Base-by-base conservation (phyloP, 2,888 invertebrate genomes). In the Dichetophora obliterata region DNA sequence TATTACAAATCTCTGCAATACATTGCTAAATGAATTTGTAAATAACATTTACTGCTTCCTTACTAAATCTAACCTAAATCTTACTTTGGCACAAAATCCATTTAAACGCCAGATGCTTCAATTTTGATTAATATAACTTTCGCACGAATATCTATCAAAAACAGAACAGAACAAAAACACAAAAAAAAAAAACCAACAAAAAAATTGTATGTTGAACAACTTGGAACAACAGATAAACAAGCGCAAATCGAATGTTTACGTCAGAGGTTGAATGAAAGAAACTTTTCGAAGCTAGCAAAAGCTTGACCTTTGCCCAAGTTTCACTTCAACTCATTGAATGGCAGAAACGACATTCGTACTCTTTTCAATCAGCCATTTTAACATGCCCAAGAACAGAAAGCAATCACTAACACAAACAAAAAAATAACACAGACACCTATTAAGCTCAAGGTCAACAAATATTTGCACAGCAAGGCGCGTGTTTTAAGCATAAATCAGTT, bases 371-470 rank as follows among this genome's bases (percentile, higher is more conserved):
- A 8, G 5, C 31, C 27, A n/a, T n/a, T n/a, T n/a, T 14, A 5
- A 31, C 5, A 63, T n/a, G n/a, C n/a, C n/a, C n/a, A 27, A 34
- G 3, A 63, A 34, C 4, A 63, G 2, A 65, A 31, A 27, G 19
- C 2, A n/a, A 63, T 16, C 31, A 27, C 34, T 6, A 65, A n/a
- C 37, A 37, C 27, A 37, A 19, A 61, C 16, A 14, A 22, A 48
- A 66, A 2, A 24, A 9, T 22, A 48, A 11, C 22, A 22, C 54
- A 22, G 54, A 22, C 43, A 65, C 34, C 31, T 6, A 31, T 19
- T 19, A 37, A 19, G n/a, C 65, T 65, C 65, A 65, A 65, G 65
- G 65, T 65, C 65, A 65, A 65, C 19, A 31, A 5, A 19, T 19
- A 37, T 8, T 11, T 19, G 31, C 34, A 19, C 34, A 65, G 65